Base-by-base conservation (phyloP, 2,797 vertebrate species). In the Hydrophis major region DNA sequence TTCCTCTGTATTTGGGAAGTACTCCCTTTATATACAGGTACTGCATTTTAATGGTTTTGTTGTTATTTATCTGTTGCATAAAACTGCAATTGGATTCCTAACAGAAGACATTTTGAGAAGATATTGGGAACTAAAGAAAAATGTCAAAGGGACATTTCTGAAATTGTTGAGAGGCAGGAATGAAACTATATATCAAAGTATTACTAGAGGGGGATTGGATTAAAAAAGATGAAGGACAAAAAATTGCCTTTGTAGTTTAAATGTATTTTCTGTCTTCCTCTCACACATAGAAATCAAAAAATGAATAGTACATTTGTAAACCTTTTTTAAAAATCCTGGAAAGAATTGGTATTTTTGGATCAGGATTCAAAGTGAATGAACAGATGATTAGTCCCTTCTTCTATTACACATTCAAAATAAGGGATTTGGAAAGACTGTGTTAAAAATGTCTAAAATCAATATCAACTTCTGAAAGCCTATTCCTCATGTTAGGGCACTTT, bases 101-200 rank as follows among this genome's bases (percentile, higher is more conserved):
- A 42, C 53, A 94, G 94, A 94, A 0, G 12, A 32, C 94, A 53
- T 53, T 95, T 94, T 92, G 55, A 37, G 88, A 86, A 89, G 16
- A 89, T 93, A 60, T 27, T 22, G 55, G 0, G 3, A 50, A 78
- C 61, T 93, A n/a, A 74, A 47, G 2, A 10, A 90, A 89, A 93
- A 93, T 69, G 88, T 27, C 60, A 94, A 92, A 94, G 28, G 14
- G 2, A 28, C 90, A 93, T 66, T 96, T 37, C 18, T 60, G 12
- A 93, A 94, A 96, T 93, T 93, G 63, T 60, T 93, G 92, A 95
- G 53, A 8, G 88, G 88, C 78, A 96, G 88, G 32, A 94, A 94
- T 47, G 13, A 94, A 93, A 89, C 87, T 13, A 93, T 88, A 88
- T 0, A 91, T 13, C 4, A 92, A 83, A 91, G 1, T 0, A 87